These are phyloP conservation scores for Cottoperca gobio DNA, from an alignment of 2,797 vertebrate species.

Conservation along the genomic window DNA sequence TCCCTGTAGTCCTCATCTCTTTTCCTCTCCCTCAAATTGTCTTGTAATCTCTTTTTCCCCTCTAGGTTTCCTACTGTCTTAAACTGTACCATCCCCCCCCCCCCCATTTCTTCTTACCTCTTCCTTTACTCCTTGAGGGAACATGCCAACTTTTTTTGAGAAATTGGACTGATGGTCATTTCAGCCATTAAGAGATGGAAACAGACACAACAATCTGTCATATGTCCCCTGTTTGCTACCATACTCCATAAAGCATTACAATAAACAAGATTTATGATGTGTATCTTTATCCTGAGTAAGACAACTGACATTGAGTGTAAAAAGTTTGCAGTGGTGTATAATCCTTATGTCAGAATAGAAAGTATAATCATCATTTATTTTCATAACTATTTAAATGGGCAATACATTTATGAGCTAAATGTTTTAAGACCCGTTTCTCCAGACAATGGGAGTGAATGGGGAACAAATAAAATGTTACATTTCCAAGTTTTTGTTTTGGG, in stretches of 20 bases:
- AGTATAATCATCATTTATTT: neutral
- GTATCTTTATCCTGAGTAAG: neutral
- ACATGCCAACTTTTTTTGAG: slow-evolving; percentile 26
- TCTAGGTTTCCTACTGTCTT: slow-evolving; percentile 51
- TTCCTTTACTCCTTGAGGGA: slow-evolving; percentile 46
- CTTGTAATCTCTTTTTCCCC: slow-evolving; percentile 61
- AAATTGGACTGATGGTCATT: slow-evolving; percentile 46
- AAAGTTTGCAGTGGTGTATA: neutral
- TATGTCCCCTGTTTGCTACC: slow-evolving; percentile 17
- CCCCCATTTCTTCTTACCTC: slow-evolving; percentile 27
- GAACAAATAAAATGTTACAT: too few species aligned
- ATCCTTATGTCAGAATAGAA: neutral
- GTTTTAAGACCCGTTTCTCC: slow-evolving; percentile 13
- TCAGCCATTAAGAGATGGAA: slow-evolving; percentile 38
- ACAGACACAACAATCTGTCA: slow-evolving; percentile 22
- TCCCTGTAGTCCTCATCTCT: slow-evolving; percentile 54
- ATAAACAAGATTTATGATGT: slow-evolving; percentile 1
- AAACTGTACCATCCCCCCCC: slow-evolving; percentile 42
- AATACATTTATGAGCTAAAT: slow-evolving; percentile 17
- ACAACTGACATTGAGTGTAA: slow-evolving; percentile 10
- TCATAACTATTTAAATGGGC: neutral
- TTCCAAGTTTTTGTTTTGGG: too few species aligned
- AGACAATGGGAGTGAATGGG: slow-evolving; percentile 1
- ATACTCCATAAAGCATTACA: slow-evolving; percentile 7
- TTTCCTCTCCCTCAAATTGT: slow-evolving; percentile 59